Evolutionary conservation across 1,140 invertebrate genomes (phyloP).

Genomic region (Asobara japonica): DNA sequence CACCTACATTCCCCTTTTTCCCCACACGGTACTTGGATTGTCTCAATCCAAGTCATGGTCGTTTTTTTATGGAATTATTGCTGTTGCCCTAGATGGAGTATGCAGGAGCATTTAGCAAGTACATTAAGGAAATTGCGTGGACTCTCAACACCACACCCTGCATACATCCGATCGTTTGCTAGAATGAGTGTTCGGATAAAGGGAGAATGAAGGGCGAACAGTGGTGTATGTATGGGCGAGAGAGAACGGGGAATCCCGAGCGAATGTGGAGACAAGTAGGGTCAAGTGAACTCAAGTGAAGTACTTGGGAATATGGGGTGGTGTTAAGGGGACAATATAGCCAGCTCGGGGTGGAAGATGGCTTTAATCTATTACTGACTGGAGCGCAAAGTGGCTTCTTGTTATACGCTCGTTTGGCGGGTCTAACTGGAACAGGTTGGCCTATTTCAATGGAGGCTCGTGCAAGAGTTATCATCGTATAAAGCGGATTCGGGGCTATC

Average conservation of each 20-base stretch:
- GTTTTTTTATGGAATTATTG: background rate
- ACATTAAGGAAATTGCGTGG: conserved; percentile 66
- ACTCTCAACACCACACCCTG: conserved; percentile 45
- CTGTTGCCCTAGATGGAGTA: background rate
- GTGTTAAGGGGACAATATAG: conserved; percentile 62
- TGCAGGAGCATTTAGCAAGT: conserved; percentile 58
- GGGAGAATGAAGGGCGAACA: conserved; percentile 26
- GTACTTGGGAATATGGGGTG: conserved; percentile 41
- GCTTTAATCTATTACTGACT: conserved; percentile 65
- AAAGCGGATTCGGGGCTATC: background rate
- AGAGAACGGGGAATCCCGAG: conserved; percentile 33
- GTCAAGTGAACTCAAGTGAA: conserved; percentile 64
- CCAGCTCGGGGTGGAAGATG: conserved; percentile 50
- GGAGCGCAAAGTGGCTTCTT: conserved; percentile 61
- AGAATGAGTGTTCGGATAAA: conserved; percentile 28
- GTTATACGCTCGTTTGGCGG: conserved; percentile 64
- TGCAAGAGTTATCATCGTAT: background rate
- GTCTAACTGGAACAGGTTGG: conserved; percentile 10
- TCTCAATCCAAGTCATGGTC: conserved; percentile 15
- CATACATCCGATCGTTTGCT: conserved; percentile 20
- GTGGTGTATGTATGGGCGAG: conserved; percentile 26
- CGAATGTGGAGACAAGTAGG: conserved; percentile 54
- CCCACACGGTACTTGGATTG: background rate
- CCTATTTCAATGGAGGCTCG: background rate
- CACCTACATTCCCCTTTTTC: conserved; percentile 3